phyloP scores from a whole-genome alignment of 1,140 invertebrate species.

The Lithobius niger region DNA sequence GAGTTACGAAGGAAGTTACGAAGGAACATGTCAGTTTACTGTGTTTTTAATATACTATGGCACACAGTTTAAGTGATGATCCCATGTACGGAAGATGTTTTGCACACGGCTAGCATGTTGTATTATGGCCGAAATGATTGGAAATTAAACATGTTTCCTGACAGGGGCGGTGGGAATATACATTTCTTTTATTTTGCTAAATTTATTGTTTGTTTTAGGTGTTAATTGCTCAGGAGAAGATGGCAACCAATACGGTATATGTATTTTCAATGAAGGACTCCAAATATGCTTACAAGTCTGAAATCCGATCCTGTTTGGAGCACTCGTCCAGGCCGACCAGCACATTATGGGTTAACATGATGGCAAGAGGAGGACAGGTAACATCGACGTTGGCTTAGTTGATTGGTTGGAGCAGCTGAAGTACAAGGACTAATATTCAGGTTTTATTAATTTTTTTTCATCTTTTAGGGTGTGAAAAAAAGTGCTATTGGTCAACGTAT shows the following conservation, averaged over 20 bases:
- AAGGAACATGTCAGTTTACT: too few species aligned
- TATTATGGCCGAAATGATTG: neutral
- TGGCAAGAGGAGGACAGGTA: slow-evolving; percentile 78
- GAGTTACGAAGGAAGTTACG: too few species aligned
- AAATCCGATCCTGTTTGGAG: slow-evolving; percentile 91
- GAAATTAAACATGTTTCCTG: too few species aligned
- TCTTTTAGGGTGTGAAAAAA: slow-evolving; percentile 73
- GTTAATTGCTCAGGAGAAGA: slow-evolving; percentile 97
- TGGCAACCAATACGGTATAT: slow-evolving; percentile 99
- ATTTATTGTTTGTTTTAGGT: slow-evolving; percentile 41
- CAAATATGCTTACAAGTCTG: slow-evolving; percentile 95
- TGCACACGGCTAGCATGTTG: too few species aligned
- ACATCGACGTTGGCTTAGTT: too few species aligned
- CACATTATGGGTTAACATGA: slow-evolving; percentile 98
- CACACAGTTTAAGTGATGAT: too few species aligned
- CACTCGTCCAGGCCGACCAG: slow-evolving; percentile 85
- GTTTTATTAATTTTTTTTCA: slow-evolving; percentile 4
- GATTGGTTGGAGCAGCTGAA: too few species aligned
- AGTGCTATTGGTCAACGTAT: slow-evolving; percentile 96
- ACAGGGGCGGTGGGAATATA: too few species aligned
- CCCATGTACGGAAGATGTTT: too few species aligned
- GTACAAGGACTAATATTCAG: slow-evolving; percentile 9
- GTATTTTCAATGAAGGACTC: slow-evolving; percentile 93
- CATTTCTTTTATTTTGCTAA: too few species aligned
- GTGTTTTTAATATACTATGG: too few species aligned